Evolutionary conservation across 1,140 invertebrate species (phyloP).

Genomic region (Armadillidium nasatum): DNA sequence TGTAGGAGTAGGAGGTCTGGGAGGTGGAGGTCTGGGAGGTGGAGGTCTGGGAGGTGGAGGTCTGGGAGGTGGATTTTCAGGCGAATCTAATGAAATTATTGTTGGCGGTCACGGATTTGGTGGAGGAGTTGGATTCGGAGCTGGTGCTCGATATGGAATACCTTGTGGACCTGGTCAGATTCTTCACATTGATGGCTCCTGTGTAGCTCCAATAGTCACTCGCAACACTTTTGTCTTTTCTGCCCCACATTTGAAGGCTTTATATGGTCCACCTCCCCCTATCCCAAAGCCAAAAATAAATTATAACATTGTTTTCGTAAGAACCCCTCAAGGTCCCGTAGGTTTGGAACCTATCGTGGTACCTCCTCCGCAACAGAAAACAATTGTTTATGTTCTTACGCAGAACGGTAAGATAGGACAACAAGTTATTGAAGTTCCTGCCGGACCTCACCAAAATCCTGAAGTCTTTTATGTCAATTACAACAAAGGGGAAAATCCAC

Average conservation of each 20-base stretch:
- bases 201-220: constrained; percentile 30
- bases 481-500: constrained; percentile 36
- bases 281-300: constrained; percentile 31
- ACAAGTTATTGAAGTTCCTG: constrained; percentile 28
- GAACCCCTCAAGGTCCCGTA: constrained; percentile 16
- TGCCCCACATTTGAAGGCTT: constrained; percentile 17
- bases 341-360: constrained; percentile 29
- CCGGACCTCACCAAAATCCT: too few relatives aligned
- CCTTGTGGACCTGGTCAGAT: constrained; percentile 30
- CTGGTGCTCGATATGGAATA: constrained; percentile 3
- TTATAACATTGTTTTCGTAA: constrained; percentile 41
- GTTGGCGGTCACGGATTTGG: neutral
- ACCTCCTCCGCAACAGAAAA: constrained; percentile 37
- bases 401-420: constrained; percentile 23
- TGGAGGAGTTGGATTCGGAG: constrained; percentile 7
- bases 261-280: constrained; percentile 21
- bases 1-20: neutral
- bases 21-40: too few relatives aligned
- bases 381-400: constrained; percentile 37
- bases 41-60: too few relatives aligned
- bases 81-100: neutral
- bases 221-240: constrained; percentile 36
- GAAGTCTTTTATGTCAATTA: too few relatives aligned
- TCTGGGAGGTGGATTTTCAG: neutral
- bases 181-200: constrained; percentile 33